A percentile compares a stretch with the other conserved stretches of the same genome.
Evolutionary conservation across 2,888 invertebrate species (phyloP).

Genomic region (Lasioglossum calceatum): DNA sequence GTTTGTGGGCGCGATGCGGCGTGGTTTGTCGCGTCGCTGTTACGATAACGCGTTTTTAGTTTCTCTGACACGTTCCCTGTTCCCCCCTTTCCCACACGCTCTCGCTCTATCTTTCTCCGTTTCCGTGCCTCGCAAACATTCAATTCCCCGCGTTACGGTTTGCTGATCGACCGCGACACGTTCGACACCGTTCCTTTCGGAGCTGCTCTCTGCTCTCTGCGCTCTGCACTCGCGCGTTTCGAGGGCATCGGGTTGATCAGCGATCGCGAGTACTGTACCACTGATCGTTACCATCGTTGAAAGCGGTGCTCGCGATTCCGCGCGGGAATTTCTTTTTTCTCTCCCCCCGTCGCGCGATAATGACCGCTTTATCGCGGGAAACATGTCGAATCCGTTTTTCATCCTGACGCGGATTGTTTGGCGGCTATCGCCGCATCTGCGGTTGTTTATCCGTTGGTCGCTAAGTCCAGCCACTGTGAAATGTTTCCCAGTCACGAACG

Average conservation of each 20-base stretch:
- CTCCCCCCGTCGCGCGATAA: not conserved
- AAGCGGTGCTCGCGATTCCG: not conserved
- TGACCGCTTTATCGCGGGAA: not conserved
- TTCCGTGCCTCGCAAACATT: constrained; percentile 38
- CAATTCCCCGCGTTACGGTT: constrained; percentile 51
- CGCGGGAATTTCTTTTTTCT: not conserved
- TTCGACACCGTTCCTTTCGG: constrained; percentile 39
- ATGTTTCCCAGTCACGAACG: not conserved
- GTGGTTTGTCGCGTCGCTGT: constrained; percentile 10
- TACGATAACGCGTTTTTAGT: constrained; percentile 57
- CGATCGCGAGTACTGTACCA: not conserved
- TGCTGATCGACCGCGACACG: constrained; percentile 38
- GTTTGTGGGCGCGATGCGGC: constrained; percentile 11
- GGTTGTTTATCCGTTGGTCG: not conserved
- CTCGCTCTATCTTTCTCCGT: not conserved
- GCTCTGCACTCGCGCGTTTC: not conserved
- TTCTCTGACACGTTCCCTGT: constrained; percentile 36
- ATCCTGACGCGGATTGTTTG: not conserved
- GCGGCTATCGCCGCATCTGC: not conserved
- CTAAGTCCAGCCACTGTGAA: not conserved
- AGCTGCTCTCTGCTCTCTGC: not conserved
- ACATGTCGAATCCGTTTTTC: constrained; percentile 1
- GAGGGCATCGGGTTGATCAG: constrained; percentile 20
- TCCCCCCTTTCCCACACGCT: not conserved
- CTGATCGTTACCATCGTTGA: constrained; percentile 5